These are phyloP conservation scores for Acropora tenuis DNA, from an alignment of 64 coral and sea anemone genomes.

Conservation along the genomic window DNA sequence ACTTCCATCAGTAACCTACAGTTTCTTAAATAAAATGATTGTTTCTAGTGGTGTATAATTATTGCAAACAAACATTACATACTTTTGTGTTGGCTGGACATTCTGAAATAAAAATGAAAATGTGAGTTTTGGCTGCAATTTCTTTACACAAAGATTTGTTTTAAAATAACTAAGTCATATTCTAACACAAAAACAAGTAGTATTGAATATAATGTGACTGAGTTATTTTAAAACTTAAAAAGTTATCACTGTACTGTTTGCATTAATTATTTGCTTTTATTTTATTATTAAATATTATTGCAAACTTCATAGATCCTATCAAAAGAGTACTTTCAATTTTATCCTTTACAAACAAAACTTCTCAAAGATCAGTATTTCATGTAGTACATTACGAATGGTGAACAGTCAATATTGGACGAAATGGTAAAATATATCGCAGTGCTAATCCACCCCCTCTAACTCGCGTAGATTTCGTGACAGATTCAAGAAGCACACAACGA, in stretches of 20 bases:
- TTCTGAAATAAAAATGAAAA: conserved; percentile 44
- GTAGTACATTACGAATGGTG: neutral
- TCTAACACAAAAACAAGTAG: too few relatives aligned
- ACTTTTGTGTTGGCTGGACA: conserved; percentile 52
- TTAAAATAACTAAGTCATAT: too few relatives aligned
- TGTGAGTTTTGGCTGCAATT: neutral
- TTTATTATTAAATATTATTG: too few relatives aligned
- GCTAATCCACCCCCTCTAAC: neutral
- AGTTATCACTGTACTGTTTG: neutral
- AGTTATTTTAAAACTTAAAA: neutral
- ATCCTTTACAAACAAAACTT: neutral
- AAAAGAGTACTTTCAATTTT: too few relatives aligned
- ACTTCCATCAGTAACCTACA: too few relatives aligned
- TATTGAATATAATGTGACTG: too few relatives aligned
- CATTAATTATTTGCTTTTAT: too few relatives aligned
- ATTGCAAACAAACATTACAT: neutral
- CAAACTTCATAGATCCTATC: too few relatives aligned
- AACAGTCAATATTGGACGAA: conserved; percentile 23
- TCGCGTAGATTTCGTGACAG: neutral
- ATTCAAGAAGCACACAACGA: neutral
- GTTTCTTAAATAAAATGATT: too few relatives aligned
- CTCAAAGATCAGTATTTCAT: neutral
- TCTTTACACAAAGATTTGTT: too few relatives aligned
- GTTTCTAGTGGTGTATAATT: neutral
- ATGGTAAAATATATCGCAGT: conserved; percentile 3